Evolutionary conservation across 2,888 invertebrate genomes (phyloP).

Genomic region (Oxystoma pomonae): DNA sequence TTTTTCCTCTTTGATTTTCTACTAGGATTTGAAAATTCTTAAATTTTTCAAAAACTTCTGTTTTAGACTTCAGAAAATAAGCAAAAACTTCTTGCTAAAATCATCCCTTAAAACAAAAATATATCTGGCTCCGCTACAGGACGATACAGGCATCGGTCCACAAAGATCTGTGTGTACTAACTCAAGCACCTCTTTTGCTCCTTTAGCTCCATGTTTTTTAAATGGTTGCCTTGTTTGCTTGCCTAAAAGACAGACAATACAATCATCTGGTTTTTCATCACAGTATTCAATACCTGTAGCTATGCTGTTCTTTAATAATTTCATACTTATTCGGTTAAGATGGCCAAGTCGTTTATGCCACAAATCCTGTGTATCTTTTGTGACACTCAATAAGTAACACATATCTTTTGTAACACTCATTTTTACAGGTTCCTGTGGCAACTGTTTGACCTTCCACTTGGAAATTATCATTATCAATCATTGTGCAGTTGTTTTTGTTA

Average conservation of each 20-base stretch:
- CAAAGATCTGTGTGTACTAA: neutral
- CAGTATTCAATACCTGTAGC: too few relatives aligned
- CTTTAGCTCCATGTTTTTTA: neutral
- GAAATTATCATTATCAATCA: too few relatives aligned
- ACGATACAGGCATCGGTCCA: too few relatives aligned
- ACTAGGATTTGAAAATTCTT: conserved; percentile 12
- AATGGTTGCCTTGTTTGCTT: neutral
- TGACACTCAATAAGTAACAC: too few relatives aligned
- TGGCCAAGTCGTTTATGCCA: too few relatives aligned
- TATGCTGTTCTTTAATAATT: neutral
- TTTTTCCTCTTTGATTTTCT: conserved; percentile 14
- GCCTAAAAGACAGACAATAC: neutral
- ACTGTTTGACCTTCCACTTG: too few relatives aligned
- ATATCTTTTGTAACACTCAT: too few relatives aligned
- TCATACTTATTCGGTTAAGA: too few relatives aligned
- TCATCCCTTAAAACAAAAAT: neutral
- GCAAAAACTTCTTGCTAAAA: neutral
- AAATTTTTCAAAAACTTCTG: conserved; percentile 15
- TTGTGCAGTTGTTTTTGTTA: neutral
- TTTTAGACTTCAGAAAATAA: conserved; percentile 1
- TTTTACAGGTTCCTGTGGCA: too few relatives aligned
- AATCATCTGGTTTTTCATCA: neutral
- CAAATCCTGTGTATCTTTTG: neutral
- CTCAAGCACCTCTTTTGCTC: neutral
- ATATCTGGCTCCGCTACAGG: neutral